Evolutionary conservation across 2,113 vertebrate species (phyloP).

Genomic region (Gopherus evgoodei): DNA sequence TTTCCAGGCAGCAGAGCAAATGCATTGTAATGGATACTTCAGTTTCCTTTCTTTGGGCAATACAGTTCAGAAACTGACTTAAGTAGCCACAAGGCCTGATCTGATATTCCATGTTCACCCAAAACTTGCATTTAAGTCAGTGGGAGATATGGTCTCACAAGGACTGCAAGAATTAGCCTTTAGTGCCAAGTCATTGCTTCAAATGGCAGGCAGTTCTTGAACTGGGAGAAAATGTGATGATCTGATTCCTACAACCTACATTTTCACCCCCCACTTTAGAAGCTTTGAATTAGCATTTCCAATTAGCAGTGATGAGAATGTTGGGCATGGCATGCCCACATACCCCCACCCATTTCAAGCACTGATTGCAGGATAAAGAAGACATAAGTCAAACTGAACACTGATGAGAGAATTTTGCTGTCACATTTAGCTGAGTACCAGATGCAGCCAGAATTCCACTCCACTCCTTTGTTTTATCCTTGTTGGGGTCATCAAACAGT

Average conservation of each 20-base stretch:
- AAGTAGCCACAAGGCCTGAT: not conserved
- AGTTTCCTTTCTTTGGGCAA: not conserved
- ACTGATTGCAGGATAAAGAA: not conserved
- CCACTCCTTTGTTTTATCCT: not conserved
- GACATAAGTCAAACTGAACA: not conserved
- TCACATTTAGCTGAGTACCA: not conserved
- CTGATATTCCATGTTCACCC: not conserved
- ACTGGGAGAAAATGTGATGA: not conserved
- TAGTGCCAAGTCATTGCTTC: not conserved
- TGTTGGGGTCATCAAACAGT: fast-evolving
- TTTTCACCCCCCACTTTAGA: not conserved
- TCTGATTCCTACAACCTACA: not conserved
- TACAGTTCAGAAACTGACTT: not conserved
- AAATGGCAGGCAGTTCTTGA: not conserved
- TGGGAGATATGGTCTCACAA: not conserved
- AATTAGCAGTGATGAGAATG: not conserved
- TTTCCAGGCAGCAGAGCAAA: fast-evolving
- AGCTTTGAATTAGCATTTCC: not conserved
- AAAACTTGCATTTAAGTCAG: not conserved
- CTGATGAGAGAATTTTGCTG: not conserved
- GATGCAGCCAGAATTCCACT: not conserved
- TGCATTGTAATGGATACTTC: not conserved
- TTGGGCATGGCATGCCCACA: not conserved
- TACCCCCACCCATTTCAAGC: not conserved
- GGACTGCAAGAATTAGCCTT: not conserved